Evolutionary conservation across 1,140 invertebrate genomes (phyloP), one percentile per base, ranked within the genome.

Genomic region (Cydia strobilella): DNA sequence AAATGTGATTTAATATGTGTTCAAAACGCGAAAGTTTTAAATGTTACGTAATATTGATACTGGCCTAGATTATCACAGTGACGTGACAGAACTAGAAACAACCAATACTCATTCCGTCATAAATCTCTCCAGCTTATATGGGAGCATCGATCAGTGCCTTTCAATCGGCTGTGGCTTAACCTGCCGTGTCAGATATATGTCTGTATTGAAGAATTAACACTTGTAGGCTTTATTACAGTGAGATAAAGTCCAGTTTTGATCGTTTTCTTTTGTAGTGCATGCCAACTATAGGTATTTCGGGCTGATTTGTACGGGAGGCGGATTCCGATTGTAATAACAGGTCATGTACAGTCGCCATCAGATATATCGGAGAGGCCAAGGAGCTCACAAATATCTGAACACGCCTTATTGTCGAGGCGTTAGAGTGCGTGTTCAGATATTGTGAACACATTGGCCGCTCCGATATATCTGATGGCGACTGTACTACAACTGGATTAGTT

Each of bases 131-230:
- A 54, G 51, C 51, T 20, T 54, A 54, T 54, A 54, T 18, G n/a
- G 7, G 15, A 5, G 3, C 51, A 54, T 54, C 51, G 51, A 54
- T 54, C 51, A n/a, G n/a, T 6, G 51, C 51, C 5, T 54, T 54
- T 54, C 51, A 54, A 54, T 54, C 51, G 51, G n/a, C n/a, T 18
- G 51, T 18, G 51, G 51, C 51, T 54, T 54, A 54, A 54, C 51
- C n/a, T 54, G 51, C 51, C 51, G 35, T 39, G 13, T 45, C n/a
- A n/a, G n/a, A 54, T 54, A 48, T 15, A 54, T 54, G 51, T 54
- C 51, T 18, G 45, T 48, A 54, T 54, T 45, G 51, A 2, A 54
- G 6, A 54, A 9, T 54, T n/a, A 54, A n/a, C 7, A 18, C 9
- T 54, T 54, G n/a, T 54, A 7, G 51, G 1, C n/a, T 54, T 54